These are phyloP conservation scores for Steinernema carpocapsae DNA, from an alignment of 2,888 invertebrate species.

Conservation along the genomic window DNA sequence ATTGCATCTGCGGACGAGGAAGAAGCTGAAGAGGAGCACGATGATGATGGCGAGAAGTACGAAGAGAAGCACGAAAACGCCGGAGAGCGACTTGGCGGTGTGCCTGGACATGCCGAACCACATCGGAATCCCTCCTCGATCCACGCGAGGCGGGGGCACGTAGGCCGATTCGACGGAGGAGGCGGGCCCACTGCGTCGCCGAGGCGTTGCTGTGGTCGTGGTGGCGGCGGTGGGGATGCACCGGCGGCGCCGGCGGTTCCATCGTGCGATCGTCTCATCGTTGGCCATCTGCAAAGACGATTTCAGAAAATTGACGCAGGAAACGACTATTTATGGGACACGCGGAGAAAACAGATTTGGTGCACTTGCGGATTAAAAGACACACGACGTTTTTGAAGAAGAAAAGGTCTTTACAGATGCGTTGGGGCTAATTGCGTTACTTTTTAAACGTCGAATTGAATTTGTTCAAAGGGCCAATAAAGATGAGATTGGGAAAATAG, in stretches of 20 bases:
- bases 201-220: conserved; percentile 26
- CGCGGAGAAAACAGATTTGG: too few species aligned
- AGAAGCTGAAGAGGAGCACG: conserved; percentile 51
- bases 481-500: too few species aligned
- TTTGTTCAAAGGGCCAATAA: too few species aligned
- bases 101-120: conserved; percentile 26
- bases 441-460: too few species aligned
- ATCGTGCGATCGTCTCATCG: conserved; percentile 12
- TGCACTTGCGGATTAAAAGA: too few species aligned
- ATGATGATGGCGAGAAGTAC: conserved; percentile 49
- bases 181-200: neutral
- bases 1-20: conserved; percentile 52
- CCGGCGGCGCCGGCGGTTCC: conserved; percentile 16
- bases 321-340: too few species aligned
- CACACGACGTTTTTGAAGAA: too few species aligned
- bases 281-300: conserved; percentile 12
- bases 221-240: conserved; percentile 2
- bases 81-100: conserved; percentile 32
- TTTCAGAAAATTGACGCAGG: too few species aligned
- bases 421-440: too few species aligned
- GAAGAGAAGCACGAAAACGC: conserved; percentile 45
- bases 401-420: too few species aligned
- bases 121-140: conserved; percentile 12
- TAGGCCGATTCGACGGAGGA: neutral
- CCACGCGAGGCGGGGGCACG: conserved; percentile 6